Evolutionary conservation across 1,140 invertebrate genomes (phyloP), one percentile per base, ranked within the genome.

Genomic region (Aphelenchoides avenae): DNA sequence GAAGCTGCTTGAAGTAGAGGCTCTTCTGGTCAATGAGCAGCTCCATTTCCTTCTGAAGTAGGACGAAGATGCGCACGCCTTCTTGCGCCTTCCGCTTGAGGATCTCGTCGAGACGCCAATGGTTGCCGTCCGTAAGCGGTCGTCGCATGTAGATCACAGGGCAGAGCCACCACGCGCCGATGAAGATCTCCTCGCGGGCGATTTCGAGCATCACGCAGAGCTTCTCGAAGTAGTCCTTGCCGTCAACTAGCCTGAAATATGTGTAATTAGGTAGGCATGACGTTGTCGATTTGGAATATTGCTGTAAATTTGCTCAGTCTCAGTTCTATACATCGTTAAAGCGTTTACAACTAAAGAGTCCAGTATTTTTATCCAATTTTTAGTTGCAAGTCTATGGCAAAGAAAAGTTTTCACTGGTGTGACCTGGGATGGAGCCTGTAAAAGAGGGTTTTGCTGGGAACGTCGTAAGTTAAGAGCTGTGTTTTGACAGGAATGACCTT

Each of bases 1-100:
- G 80, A 54, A 82, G 84, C 71, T 87, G 86, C 78, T 96, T 96
- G 68, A 89, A 93, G 76, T 96, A 94, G 65, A 85, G 87, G 79
- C 89, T 93, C 73, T 93, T 93, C 62, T 96, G 87, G 41, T 89
- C 89, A n/a, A 98, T 79, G 4, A 92, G 91, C 74, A 94, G 81
- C 79, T 93, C 87, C 15, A 97, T 88, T 81, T 98, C 93, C 81
- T 97, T 96, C 79, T 94, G 97, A 26, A 98, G 81, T 73, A 97
- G 79, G 54, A 98, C 83, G 77, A 90, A 97, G 39, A 97, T 81
- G 73, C 87, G 88, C 0, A 98, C 88, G n/a, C 92, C 92, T 78
- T 86, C 81, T 55, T 84, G 80, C 4, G 73, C 73, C 34, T 67
- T 59, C 43, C 73, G 31, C 47, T 77, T 66, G 29, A 75, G 57